Percentiles rank a stretch among this genome's conserved stretches.
phyloP scores from a whole-genome alignment of 2,888 invertebrate genomes.

The Pteria penguin region DNA sequence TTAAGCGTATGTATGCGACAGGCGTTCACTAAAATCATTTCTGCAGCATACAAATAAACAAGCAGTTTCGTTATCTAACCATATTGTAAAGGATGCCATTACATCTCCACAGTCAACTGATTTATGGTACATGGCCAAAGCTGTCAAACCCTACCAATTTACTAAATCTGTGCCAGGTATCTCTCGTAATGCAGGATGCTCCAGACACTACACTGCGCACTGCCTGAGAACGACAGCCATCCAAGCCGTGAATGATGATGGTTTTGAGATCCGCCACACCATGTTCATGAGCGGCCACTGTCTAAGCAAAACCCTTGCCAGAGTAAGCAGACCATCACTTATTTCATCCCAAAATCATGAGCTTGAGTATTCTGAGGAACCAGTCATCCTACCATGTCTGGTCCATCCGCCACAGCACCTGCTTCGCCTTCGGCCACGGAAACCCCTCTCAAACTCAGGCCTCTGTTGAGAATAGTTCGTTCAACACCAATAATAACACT shows the following conservation, averaged over 20 bases:
- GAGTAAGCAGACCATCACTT: too few relatives aligned
- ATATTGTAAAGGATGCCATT: background rate
- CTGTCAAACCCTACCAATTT: slow-evolving; percentile 18
- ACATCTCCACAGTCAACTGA: slow-evolving; percentile 1
- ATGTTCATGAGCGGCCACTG: slow-evolving; percentile 2
- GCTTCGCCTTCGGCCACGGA: too few relatives aligned
- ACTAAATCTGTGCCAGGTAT: slow-evolving; percentile 13
- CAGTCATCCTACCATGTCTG: too few relatives aligned
- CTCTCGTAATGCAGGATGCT: slow-evolving; percentile 17
- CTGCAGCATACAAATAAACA: slow-evolving; percentile 6
- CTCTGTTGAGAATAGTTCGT: too few relatives aligned
- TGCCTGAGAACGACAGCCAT: slow-evolving; percentile 18
- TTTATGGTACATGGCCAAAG: too few relatives aligned
- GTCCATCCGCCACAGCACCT: too few relatives aligned
- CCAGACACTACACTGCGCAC: slow-evolving; percentile 17
- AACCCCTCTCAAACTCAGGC: too few relatives aligned
- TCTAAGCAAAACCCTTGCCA: slow-evolving; percentile 7
- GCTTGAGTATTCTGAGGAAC: too few relatives aligned
- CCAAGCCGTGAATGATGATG: slow-evolving; percentile 22
- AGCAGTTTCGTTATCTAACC: slow-evolving; percentile 1
- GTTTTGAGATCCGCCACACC: slow-evolving; percentile 14
- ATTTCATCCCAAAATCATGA: too few relatives aligned
- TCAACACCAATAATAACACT: too few relatives aligned
- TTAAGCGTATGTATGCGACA: slow-evolving; percentile 29
- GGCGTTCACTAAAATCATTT: background rate